Evolutionary conservation across 2,888 invertebrate species (phyloP).

Genomic region (Ectobius pallidus): DNA sequence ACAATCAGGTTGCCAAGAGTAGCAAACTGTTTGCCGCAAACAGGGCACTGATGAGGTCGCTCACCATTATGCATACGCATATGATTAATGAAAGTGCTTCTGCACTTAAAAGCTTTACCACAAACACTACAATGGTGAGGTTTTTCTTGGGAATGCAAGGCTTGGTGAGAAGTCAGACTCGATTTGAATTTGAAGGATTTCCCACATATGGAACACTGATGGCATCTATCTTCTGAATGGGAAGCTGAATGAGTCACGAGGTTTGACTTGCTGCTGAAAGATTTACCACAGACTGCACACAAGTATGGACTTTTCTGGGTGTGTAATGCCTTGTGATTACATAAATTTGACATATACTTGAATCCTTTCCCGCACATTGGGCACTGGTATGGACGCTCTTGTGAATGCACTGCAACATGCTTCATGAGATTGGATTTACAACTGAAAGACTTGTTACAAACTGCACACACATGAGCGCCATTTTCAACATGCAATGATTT

Average conservation of each 20-base stretch:
- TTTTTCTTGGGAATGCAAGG: conserved; percentile 10
- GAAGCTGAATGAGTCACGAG: conserved; percentile 18
- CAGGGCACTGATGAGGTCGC: conserved; percentile 17
- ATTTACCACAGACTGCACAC: conserved; percentile 20
- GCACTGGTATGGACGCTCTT: conserved; percentile 6
- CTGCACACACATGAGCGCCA: conserved; percentile 9
- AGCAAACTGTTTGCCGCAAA: conserved; percentile 26
- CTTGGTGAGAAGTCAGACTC: conserved; percentile 9
- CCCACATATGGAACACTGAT: conserved; percentile 26
- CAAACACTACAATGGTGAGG: conserved; percentile 25
- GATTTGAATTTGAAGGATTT: conserved; percentile 25
- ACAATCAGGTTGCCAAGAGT: neutral
- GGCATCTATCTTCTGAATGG: conserved; percentile 4
- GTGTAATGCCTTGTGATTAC: conserved; percentile 24
- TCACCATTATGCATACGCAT: neutral
- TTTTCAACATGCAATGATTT: conserved; percentile 23
- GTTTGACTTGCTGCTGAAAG: conserved; percentile 20
- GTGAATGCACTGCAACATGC: conserved; percentile 24
- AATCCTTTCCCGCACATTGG: conserved; percentile 14
- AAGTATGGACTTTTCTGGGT: conserved; percentile 12
- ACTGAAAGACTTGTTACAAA: conserved; percentile 9
- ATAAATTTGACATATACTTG: conserved; percentile 23
- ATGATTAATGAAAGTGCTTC: conserved; percentile 19
- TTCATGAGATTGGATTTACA: conserved; percentile 6
- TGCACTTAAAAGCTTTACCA: conserved; percentile 22